Percentiles rank a stretch among this genome's conserved stretches.
These are phyloP conservation scores for Cephus cinctus DNA, from an alignment of 1,140 invertebrate genomes.

Conservation along the genomic window DNA sequence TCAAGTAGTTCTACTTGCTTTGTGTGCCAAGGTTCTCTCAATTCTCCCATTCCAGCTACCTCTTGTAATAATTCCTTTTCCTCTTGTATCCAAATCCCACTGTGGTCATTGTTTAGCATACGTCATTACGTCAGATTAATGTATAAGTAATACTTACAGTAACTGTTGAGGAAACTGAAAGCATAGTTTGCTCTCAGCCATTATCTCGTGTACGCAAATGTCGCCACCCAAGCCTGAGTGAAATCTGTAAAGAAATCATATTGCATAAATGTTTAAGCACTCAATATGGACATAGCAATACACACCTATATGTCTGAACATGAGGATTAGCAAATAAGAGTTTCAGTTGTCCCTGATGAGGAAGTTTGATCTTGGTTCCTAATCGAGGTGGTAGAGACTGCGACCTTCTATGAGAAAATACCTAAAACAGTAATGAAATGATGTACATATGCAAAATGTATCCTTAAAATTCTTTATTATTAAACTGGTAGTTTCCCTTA, in stretches of 20 bases:
- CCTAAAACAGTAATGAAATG: conserved; percentile 33
- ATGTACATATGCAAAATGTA: neutral
- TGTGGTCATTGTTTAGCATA: conserved; percentile 48
- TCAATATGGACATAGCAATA: neutral
- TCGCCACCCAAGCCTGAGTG: conserved; percentile 88
- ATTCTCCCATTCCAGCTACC: conserved; percentile 83
- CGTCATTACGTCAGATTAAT: neutral
- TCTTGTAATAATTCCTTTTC: conserved; percentile 89
- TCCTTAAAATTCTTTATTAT: neutral
- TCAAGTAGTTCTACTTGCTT: conserved; percentile 80
- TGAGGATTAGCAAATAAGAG: conserved; percentile 75
- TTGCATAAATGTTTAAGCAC: too few relatives aligned
- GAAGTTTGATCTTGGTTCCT: conserved; percentile 77
- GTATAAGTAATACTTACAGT: conserved; percentile 68
- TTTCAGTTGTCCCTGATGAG: conserved; percentile 71
- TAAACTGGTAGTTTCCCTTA: conserved; percentile 1
- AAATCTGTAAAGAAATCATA: conserved; percentile 55
- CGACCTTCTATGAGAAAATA: conserved; percentile 74
- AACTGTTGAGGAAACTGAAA: conserved; percentile 86
- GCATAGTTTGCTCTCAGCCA: conserved; percentile 86
- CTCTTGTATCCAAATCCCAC: conserved; percentile 86
- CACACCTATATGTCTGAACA: conserved; percentile 75
- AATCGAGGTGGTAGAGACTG: conserved; percentile 82
- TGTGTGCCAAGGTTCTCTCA: conserved; percentile 80
- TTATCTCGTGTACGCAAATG: conserved; percentile 90